These are phyloP conservation scores for Pitta sordida DNA, from an alignment of 2,113 vertebrate genomes.

Conservation along the genomic window DNA sequence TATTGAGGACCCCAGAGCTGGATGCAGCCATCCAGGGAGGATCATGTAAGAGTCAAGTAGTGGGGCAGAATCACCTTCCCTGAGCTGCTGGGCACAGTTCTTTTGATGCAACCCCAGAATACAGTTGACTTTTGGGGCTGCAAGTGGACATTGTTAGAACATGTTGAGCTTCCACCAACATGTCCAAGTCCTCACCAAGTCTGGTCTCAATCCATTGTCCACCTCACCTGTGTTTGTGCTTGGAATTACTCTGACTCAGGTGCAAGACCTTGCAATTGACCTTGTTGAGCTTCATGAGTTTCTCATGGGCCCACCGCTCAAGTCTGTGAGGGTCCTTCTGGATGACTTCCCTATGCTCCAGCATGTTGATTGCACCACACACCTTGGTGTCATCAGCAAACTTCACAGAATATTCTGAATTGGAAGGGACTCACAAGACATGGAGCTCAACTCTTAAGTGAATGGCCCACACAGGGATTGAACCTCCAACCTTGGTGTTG, in stretches of 20 bases:
- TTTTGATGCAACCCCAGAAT: not conserved
- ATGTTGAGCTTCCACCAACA: not conserved
- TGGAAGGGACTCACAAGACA: not conserved
- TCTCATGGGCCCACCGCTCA: not conserved
- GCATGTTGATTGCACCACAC: not conserved
- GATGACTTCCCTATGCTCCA: not conserved
- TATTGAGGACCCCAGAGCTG: not conserved
- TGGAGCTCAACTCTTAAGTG: not conserved
- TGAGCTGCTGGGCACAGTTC: not conserved
- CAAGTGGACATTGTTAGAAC: not conserved
- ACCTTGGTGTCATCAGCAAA: not conserved
- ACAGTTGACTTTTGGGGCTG: not conserved
- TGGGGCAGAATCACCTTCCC: not conserved
- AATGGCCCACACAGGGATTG: not conserved
- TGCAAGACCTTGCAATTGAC: not conserved
- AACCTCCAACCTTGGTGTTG: fast-evolving
- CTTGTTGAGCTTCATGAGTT: not conserved
- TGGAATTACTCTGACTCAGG: not conserved
- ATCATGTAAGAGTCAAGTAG: not conserved
- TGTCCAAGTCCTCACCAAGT: not conserved
- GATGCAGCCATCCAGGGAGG: not conserved
- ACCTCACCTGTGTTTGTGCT: not conserved
- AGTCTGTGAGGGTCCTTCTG: not conserved
- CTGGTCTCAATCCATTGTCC: not conserved
- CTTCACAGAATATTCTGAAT: not conserved